Conservation (phyloP, 2,113 vertebrate species). For the Sceloporus undulatus region DNA sequence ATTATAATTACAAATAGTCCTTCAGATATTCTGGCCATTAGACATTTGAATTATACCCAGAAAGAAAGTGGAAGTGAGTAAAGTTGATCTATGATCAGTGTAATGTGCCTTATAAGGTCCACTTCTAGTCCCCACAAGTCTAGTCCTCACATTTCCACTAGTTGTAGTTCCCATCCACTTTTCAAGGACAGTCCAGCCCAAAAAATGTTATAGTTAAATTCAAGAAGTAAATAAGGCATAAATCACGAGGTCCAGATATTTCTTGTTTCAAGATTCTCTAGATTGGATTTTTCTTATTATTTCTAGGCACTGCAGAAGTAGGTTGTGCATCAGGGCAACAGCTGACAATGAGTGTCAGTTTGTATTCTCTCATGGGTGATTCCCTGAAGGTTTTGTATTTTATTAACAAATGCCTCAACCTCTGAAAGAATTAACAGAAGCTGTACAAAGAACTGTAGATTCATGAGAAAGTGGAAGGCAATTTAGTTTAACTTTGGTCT, state of each 20-base stretch:
- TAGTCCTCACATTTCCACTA: no score
- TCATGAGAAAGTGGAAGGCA: neutral
- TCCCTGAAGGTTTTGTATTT: neutral
- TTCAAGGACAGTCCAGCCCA: no score
- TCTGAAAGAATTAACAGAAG: neutral
- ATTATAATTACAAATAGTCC: neutral
- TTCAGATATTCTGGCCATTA: neutral
- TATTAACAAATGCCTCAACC: neutral
- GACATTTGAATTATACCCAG: neutral
- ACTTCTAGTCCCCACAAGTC: no score
- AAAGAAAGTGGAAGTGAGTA: no score
- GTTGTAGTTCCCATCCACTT: no score
- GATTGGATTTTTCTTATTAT: neutral
- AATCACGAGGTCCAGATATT: no score
- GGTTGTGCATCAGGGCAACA: neutral
- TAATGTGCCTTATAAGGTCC: no score
- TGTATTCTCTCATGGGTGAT: neutral
- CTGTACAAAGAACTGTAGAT: neutral
- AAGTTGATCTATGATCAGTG: no score
- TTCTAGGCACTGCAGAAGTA: neutral
- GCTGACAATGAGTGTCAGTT: neutral
- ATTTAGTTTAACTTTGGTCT: neutral
- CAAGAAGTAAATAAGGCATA: no score
- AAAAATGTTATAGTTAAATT: no score
- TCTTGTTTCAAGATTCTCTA: neutral